Conservation (phyloP, 2,113 vertebrate genomes). For the Hippocampus abdominalis region DNA sequence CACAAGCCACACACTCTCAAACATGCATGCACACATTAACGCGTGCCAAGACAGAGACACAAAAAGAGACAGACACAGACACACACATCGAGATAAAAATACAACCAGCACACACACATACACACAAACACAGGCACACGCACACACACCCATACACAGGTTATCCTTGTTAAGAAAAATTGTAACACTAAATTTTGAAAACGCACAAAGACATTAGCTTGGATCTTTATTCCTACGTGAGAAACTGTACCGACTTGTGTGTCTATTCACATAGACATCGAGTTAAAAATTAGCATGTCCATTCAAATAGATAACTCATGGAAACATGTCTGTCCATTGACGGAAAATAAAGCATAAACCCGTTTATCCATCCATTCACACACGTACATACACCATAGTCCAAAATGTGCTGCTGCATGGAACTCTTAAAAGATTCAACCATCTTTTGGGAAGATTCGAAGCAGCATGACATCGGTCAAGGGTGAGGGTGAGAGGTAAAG, state of each 20-base stretch:
- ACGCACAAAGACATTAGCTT: not conserved
- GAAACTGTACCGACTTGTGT: too few relatives aligned
- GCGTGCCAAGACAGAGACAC: conserved; percentile 2
- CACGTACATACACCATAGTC: not conserved
- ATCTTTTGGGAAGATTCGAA: conserved; percentile 17
- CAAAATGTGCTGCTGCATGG: conserved; percentile 6
- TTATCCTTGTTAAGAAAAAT: too few relatives aligned
- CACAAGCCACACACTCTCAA: not conserved
- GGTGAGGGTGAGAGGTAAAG: conserved; percentile 55
- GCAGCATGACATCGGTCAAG: conserved; percentile 30
- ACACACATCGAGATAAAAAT: not conserved
- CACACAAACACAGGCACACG: not conserved
- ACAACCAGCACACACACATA: not conserved
- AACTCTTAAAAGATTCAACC: conserved; percentile 3
- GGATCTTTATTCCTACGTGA: too few relatives aligned
- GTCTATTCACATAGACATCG: too few relatives aligned
- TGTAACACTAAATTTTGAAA: too few relatives aligned
- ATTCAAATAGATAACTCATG: too few relatives aligned
- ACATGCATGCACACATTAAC: conserved; percentile 18
- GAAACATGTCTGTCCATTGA: not conserved
- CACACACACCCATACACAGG: not conserved
- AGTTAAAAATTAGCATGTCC: too few relatives aligned
- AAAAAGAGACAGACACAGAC: not conserved
- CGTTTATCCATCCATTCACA: not conserved
- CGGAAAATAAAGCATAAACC: not conserved